phyloP scores from a whole-genome alignment of 2,888 invertebrate genomes.

The Pristionchus mayeri region DNA sequence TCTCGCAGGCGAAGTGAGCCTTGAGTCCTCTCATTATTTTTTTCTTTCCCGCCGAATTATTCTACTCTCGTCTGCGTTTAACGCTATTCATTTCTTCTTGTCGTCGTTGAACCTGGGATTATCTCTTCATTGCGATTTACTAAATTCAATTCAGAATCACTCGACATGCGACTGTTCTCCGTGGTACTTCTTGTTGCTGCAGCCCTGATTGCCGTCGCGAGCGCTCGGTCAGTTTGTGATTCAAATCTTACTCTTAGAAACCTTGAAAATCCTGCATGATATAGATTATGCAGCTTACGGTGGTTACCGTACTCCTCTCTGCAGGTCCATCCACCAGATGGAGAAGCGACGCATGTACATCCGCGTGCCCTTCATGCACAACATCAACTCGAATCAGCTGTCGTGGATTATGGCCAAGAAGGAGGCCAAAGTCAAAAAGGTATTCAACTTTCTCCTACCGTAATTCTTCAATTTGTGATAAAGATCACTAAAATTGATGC shows the following conservation, averaged over 20 bases:
- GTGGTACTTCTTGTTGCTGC: not conserved
- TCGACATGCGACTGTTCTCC: not conserved
- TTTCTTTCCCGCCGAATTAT: not conserved
- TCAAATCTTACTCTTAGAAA: too few relatives aligned
- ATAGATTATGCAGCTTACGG: not conserved
- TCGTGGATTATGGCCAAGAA: slow-evolving; percentile 37
- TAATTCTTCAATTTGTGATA: too few relatives aligned
- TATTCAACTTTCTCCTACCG: too few relatives aligned
- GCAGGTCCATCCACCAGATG: not conserved
- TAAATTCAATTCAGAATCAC: too few relatives aligned
- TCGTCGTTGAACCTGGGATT: not conserved
- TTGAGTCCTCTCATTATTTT: too few relatives aligned
- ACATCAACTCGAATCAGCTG: slow-evolving; percentile 30
- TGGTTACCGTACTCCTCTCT: not conserved
- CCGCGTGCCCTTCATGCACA: slow-evolving; percentile 46
- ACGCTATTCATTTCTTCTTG: not conserved
- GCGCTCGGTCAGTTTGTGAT: not conserved
- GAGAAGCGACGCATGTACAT: slow-evolving; percentile 41
- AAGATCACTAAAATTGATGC: too few relatives aligned
- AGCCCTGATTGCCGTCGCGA: not conserved
- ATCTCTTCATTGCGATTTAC: too few relatives aligned
- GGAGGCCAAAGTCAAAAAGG: slow-evolving; percentile 42
- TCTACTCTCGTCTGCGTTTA: not conserved
- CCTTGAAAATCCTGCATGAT: too few relatives aligned
- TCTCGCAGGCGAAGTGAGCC: too few relatives aligned